These are phyloP conservation scores for Chunga burmeisteri DNA, from an alignment of 2,113 vertebrate genomes.

Conservation along the genomic window DNA sequence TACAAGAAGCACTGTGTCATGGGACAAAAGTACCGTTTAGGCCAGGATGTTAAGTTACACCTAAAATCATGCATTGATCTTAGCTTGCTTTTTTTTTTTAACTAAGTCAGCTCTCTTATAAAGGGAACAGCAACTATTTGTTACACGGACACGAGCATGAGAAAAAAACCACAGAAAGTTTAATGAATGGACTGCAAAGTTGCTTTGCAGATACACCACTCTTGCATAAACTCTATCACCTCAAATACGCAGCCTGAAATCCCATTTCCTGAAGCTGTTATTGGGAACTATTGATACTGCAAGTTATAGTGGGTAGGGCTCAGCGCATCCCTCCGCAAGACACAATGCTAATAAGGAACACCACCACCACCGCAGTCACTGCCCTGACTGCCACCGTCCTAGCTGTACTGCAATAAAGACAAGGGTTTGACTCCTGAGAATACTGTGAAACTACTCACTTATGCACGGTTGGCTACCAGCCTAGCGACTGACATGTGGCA, in stretches of 20 bases:
- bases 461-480: neutral
- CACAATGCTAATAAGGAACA: neutral
- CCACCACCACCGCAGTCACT: rapidly evolving
- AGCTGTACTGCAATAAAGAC: neutral
- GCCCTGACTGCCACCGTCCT: neutral
- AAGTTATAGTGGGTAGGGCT: neutral
- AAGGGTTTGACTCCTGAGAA: neutral
- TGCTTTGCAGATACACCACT: neutral
- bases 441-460: neutral
- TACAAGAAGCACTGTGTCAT: neutral
- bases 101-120: neutral
- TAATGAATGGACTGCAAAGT: neutral
- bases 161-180: neutral
- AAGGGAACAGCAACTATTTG: neutral
- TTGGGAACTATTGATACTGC: neutral
- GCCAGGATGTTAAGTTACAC: neutral
- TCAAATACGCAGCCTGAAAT: neutral
- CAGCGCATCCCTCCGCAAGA: neutral
- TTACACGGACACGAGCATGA: neutral
- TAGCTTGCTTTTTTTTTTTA: neutral
- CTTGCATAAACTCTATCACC: neutral
- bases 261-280: neutral
- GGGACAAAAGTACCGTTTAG: neutral
- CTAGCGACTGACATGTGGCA: neutral
- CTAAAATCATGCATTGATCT: neutral